Conservation (phyloP, 2,888 invertebrate species). For the Napeogenes inachia region DNA sequence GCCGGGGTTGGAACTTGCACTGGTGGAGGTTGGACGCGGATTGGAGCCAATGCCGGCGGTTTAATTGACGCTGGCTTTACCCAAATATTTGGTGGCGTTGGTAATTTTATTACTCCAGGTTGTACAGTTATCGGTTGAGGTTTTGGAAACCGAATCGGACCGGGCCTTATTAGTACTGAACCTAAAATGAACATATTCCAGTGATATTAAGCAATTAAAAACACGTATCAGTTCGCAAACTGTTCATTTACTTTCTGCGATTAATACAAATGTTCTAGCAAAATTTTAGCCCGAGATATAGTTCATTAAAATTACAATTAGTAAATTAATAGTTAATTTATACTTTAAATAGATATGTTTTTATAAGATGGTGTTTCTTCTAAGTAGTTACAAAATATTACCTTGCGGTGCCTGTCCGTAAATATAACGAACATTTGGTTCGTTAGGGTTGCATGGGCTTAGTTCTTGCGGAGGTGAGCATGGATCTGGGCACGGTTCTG, state of each 20-base stretch:
- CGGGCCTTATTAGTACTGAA: conserved; percentile 51
- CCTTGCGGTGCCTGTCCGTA: conserved; percentile 55
- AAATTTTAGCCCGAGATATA: no score
- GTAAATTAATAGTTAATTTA: no score
- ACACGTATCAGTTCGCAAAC: no score
- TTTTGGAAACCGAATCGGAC: conserved; percentile 49
- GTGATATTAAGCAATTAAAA: no score
- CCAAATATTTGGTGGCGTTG: conserved; percentile 47
- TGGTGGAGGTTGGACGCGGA: conserved; percentile 46
- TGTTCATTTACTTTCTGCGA: background rate
- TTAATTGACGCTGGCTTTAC: conserved; percentile 51
- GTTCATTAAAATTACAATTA: no score
- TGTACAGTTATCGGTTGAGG: conserved; percentile 50
- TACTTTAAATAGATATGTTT: no score
- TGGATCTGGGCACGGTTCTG: conserved; percentile 26
- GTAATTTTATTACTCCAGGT: conserved; percentile 46
- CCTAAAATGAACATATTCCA: conserved; percentile 38
- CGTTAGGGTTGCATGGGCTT: conserved; percentile 47
- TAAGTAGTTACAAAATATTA: conserved; percentile 29
- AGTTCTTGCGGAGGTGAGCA: conserved; percentile 36
- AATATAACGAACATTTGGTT: conserved; percentile 40
- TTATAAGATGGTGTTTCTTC: background rate
- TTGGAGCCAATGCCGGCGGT: conserved; percentile 47
- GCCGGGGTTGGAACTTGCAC: conserved; percentile 44
- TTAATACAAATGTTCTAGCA: background rate